Evolutionary conservation across 2,888 invertebrate species (phyloP).

Genomic region (Xylocampa areola): DNA sequence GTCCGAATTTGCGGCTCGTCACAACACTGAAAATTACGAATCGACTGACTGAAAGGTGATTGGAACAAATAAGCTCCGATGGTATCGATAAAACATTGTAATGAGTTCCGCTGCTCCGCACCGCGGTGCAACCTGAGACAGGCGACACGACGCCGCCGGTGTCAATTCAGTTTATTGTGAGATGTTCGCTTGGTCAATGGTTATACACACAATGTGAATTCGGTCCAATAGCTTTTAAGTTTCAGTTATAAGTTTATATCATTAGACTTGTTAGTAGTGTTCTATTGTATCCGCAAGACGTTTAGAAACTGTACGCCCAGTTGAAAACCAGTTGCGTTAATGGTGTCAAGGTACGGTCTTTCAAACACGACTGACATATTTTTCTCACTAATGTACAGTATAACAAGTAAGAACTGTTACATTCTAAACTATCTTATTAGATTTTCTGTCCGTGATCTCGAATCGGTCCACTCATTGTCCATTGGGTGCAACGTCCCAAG

Average conservation of each 20-base stretch:
- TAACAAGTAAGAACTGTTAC: slow-evolving; percentile 2
- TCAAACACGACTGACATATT: slow-evolving; percentile 33
- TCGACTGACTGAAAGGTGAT: slow-evolving; percentile 13
- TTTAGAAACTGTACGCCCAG: slow-evolving; percentile 36
- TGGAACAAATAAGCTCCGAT: slow-evolving; percentile 27
- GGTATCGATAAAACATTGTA: slow-evolving; percentile 44
- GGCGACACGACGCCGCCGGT: neutral
- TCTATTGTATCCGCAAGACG: slow-evolving; percentile 40
- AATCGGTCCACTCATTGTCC: neutral
- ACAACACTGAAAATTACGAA: slow-evolving; percentile 12
- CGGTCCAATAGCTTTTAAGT: neutral
- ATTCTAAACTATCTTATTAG: neutral
- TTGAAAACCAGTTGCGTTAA: slow-evolving; percentile 45
- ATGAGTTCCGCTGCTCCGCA: slow-evolving; percentile 23
- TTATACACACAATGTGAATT: neutral
- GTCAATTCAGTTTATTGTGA: slow-evolving; percentile 29
- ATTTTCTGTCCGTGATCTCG: neutral
- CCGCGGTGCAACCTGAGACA: slow-evolving; percentile 16
- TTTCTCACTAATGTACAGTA: slow-evolving; percentile 16
- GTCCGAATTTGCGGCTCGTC: slow-evolving; percentile 20
- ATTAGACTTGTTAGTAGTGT: slow-evolving; percentile 11
- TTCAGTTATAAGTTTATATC: neutral
- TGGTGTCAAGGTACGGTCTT: slow-evolving; percentile 47
- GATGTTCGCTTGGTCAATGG: slow-evolving; percentile 22
- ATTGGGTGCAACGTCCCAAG: slow-evolving; percentile 16